Base-by-base conservation (phyloP, 2,797 vertebrate species). In the Myiotriccus ornatus region DNA sequence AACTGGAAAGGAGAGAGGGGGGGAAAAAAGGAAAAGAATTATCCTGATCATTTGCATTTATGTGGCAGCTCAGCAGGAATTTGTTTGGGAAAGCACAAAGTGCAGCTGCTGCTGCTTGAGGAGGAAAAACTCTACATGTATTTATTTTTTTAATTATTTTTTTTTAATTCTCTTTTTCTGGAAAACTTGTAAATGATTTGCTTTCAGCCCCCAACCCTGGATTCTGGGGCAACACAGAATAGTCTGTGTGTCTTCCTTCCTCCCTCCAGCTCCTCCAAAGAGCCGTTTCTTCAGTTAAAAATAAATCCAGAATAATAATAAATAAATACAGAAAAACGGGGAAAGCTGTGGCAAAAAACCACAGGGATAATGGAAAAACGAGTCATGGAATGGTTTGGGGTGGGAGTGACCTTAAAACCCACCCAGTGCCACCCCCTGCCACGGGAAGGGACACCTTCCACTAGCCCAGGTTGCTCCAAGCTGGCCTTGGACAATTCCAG, bases 61-160 rank as follows among this genome's bases (percentile, higher is more conserved):
- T 83, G 27, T 21, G 70, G 56, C 50, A 75, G 64, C 75, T 95
- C 82, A 32, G 56, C 7, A 77, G 79, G 82, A 85, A 52, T 55
- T 65, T 46, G 62, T 49, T 74, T 78, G 56, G 10, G 75, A 43
- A 35, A 79, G 46, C 78, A 71, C 57, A 30, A 64, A 80, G 53
- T n/a, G 53, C 69, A 86, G 90, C 76, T 4, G 2, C 57, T 81
- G 57, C 12, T 67, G 25, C 57, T 63, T 19, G 5, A 44, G 64
- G 52, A 63, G 17, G 65, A 52, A 84, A 21, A 87, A 74, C 39
- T 52, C 81, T 34, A 19, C 16, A 0, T 17, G 69, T 64, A 9
- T 73, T 47, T 46, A 23, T 46, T 46, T 46, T 10, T 44, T 20
- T 44, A 41, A 16, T 41, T 44, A 44, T 47, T 50, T 50, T 10